These are phyloP conservation scores for Orussus abietinus DNA, from an alignment of 1,140 invertebrate species.

Conservation along the genomic window DNA sequence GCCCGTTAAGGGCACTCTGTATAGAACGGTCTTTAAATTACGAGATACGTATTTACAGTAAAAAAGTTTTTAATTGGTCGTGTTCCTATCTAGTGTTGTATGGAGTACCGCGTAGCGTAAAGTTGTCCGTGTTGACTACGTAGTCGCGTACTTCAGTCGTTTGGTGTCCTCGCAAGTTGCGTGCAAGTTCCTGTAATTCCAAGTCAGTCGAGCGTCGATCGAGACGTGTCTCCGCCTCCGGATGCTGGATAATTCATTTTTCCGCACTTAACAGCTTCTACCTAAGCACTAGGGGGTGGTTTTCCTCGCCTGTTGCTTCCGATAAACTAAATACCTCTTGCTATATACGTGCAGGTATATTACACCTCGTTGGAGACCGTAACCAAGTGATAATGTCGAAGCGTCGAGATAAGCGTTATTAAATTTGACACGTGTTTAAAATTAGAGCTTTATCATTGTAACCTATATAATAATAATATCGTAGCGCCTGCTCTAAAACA, in stretches of 20 bases:
- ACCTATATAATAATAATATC: slow-evolving; percentile 8
- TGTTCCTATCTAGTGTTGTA: slow-evolving; percentile 44
- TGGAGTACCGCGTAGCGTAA: slow-evolving; percentile 42
- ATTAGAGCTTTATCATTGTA: slow-evolving; percentile 1
- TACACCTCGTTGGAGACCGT: slow-evolving; percentile 14
- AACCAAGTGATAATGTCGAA: slow-evolving; percentile 20
- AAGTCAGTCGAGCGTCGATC: slow-evolving; percentile 43
- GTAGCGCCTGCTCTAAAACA: neutral
- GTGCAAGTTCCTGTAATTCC: slow-evolving; percentile 31
- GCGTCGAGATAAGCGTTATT: slow-evolving; percentile 15
- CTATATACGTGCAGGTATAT: slow-evolving; percentile 21
- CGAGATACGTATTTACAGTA: slow-evolving; percentile 53
- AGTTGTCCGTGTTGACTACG: slow-evolving; percentile 41
- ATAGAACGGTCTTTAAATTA: slow-evolving; percentile 48
- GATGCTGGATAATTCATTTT: too few relatives aligned
- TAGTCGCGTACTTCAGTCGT: slow-evolving; percentile 44
- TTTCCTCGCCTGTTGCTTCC: slow-evolving; percentile 18
- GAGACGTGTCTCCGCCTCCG: slow-evolving; percentile 30
- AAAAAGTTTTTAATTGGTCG: slow-evolving; percentile 51
- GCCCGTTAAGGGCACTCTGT: slow-evolving; percentile 37
- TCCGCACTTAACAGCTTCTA: slow-evolving; percentile 15
- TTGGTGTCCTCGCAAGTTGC: slow-evolving; percentile 37
- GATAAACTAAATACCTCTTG: slow-evolving; percentile 23
- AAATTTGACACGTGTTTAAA: neutral
- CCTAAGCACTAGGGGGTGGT: slow-evolving; percentile 27